Conservation (phyloP, 2,888 invertebrate genomes). For the Phortica okadai region DNA sequence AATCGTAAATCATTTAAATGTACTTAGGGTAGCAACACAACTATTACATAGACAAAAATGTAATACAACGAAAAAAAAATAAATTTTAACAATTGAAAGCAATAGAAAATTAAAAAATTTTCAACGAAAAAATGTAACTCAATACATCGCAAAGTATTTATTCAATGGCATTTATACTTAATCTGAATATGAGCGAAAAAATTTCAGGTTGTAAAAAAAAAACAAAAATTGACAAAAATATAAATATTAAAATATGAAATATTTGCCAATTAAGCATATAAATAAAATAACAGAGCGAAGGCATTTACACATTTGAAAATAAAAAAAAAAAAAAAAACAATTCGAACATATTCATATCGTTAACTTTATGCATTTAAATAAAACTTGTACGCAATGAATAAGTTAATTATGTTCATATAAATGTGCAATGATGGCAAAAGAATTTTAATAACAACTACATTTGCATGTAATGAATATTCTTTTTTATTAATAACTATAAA, state of each 20-base stretch:
- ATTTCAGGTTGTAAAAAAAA: slow-evolving; percentile 36
- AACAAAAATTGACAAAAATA: slow-evolving; percentile 32
- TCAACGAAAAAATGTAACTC: neutral
- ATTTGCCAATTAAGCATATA: slow-evolving; percentile 47
- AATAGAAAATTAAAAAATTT: neutral
- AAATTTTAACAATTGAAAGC: neutral
- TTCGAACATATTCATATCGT: slow-evolving; percentile 20
- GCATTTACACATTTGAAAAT: slow-evolving; percentile 36
- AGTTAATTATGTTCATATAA: too few relatives aligned
- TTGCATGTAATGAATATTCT: too few relatives aligned
- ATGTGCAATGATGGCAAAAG: too few relatives aligned
- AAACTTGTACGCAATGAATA: too few relatives aligned
- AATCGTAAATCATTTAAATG: neutral
- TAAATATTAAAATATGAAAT: neutral
- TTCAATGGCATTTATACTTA: slow-evolving; percentile 31
- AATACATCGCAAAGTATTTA: slow-evolving; percentile 36
- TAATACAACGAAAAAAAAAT: neutral
- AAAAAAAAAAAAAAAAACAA: neutral
- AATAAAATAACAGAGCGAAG: slow-evolving; percentile 48
- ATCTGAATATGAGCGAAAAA: slow-evolving; percentile 30
- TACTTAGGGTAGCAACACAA: slow-evolving; percentile 4
- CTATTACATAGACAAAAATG: neutral
- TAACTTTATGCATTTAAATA: neutral
- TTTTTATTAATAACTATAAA: too few relatives aligned
- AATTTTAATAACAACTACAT: too few relatives aligned